These are phyloP conservation scores for Physella acuta DNA, from an alignment of 1,140 invertebrate species.

Conservation along the genomic window DNA sequence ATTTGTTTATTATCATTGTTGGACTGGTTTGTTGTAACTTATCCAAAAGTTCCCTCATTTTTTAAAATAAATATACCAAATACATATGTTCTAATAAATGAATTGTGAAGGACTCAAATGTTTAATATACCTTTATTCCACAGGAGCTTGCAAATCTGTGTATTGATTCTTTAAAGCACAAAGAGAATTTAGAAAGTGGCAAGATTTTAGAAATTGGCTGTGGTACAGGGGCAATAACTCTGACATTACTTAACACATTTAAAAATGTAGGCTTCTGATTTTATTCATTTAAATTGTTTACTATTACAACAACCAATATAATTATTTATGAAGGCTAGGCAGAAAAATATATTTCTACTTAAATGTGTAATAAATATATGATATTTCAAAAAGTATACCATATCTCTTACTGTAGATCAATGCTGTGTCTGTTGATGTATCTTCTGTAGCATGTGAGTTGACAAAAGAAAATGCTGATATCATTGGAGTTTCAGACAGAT, in stretches of 20 bases:
- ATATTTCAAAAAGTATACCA: neutral
- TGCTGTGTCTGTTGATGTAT: neutral
- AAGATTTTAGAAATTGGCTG: constrained; percentile 8
- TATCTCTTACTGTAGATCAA: neutral
- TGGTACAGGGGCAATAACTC: neutral
- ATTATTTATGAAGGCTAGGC: no score
- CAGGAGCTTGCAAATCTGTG: constrained; percentile 12
- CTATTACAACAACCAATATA: no score
- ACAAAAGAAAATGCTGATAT: neutral
- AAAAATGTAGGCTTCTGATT: neutral
- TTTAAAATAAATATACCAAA: neutral
- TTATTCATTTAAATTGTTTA: neutral
- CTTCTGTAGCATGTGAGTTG: neutral
- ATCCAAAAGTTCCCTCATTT: neutral
- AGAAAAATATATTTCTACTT: neutral
- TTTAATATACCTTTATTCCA: neutral
- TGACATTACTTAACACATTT: constrained; percentile 6
- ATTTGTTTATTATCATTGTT: neutral
- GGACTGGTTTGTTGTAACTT: neutral
- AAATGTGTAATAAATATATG: neutral
- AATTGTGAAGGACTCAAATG: neutral
- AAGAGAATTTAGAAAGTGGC: neutral
- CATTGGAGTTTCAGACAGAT: neutral
- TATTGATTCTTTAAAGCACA: neutral
- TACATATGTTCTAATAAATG: neutral